Base-by-base conservation (phyloP, 1,140 invertebrate genomes). In the Atta cephalotes region DNA sequence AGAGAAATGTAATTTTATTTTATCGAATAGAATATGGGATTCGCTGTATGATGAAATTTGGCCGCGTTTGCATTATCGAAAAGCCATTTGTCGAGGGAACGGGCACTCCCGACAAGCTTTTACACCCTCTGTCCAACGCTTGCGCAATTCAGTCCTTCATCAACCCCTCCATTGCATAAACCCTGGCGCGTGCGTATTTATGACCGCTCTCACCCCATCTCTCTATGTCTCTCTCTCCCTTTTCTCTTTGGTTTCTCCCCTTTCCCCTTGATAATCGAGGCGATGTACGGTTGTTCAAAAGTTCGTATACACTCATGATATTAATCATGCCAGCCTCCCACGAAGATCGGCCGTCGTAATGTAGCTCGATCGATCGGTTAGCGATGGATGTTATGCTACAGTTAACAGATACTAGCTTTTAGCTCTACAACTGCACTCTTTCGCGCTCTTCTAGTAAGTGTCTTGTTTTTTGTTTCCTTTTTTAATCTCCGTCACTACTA, bases 81-180 rank as follows among this genome's bases (percentile, higher is more conserved):
- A 89, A 89, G 77, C 78, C 79, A 65, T 89, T 70, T 80, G 56
- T 49, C 56, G 35, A 31, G 25, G 39, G 74, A 78, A 78, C 56
- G 21, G 71, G 68, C 62, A 90, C 70, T 86, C 85, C 85, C 74
- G 77, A 53, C 78, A 71, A 86, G 81, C 86, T 74, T 85, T 90
- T 90, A 70, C 77, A 88, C 87, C 84, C 87, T 87, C 84, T 53
- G 51, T 76, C 72, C 31, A 45, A 79, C 90, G 91, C 89, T 81
- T 90, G 91, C 91, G 89, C 84, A 45, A 60, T 76, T 82, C 71
- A 70, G 70, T 87, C 45, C 71, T 82, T 88, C 70, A 71, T 71
- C 86, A 87, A 56, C 49, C 87, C 80, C 80, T 87, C 70, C 76
- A 74, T 74, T 81, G 65, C 51, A 62, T 25, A 35, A 71, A 74